A percentile compares a stretch with the other conserved stretches of the same genome.
Conservation (phyloP, 2,797 vertebrate species). For the Hydrocynus forskahlii region DNA sequence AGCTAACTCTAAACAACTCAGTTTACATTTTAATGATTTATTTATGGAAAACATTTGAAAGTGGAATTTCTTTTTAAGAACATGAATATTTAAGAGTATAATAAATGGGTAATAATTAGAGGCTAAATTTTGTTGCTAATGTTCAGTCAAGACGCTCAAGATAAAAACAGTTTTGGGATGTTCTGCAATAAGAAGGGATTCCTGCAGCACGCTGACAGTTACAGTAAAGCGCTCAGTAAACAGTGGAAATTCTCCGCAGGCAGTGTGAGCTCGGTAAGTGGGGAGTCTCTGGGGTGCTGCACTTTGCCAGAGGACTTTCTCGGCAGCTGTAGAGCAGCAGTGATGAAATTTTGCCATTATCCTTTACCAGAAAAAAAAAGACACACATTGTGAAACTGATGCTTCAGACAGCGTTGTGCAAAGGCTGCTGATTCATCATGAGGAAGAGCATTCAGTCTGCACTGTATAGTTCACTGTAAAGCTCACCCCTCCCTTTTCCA, state of each 20-base stretch:
- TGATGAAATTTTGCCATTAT: conserved; percentile 35
- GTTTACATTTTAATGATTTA: too few relatives aligned
- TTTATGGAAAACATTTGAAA: too few relatives aligned
- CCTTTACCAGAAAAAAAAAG: background rate
- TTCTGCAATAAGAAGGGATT: too few relatives aligned
- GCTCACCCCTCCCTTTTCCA: background rate
- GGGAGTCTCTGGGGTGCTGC: background rate
- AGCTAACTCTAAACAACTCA: too few relatives aligned
- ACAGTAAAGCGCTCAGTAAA: background rate
- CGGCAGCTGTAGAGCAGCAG: conserved; percentile 1
- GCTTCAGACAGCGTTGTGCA: background rate
- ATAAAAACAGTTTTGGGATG: too few relatives aligned
- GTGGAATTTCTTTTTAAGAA: too few relatives aligned
- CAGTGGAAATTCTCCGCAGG: background rate
- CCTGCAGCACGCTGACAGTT: too few relatives aligned
- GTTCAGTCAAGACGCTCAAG: too few relatives aligned
- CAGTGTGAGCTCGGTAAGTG: background rate
- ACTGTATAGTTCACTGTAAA: background rate
- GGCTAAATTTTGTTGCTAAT: too few relatives aligned
- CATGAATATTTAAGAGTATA: too few relatives aligned
- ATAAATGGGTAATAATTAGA: too few relatives aligned
- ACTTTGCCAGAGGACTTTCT: background rate
- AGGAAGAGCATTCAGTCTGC: background rate
- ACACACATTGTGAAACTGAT: conserved; percentile 4
- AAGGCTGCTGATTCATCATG: conserved; percentile 6